These are phyloP conservation scores for Liolophura sinensis DNA, from an alignment of 1,140 invertebrate species.

Conservation along the genomic window DNA sequence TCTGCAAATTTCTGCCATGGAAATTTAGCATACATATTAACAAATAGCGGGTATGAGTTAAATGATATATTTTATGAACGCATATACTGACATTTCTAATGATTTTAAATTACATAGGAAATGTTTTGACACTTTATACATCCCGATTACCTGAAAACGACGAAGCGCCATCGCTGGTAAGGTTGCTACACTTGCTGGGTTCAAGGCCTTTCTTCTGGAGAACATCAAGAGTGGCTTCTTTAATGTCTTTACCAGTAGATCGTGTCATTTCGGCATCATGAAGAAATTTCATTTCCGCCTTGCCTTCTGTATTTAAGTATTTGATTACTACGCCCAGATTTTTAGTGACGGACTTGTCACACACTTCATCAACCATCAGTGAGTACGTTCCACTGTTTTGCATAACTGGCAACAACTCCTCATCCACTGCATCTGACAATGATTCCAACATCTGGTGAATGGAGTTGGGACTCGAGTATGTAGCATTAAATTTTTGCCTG, in stretches of 20 bases:
- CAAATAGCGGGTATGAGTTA: too few species aligned
- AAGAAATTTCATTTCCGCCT: conserved; percentile 6
- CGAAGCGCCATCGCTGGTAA: conserved; percentile 15
- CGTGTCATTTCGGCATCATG: conserved; percentile 9
- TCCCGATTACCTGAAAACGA: conserved; percentile 16
- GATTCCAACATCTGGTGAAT: conserved; percentile 9
- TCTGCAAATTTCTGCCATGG: too few species aligned
- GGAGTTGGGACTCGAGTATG: conserved; percentile 15
- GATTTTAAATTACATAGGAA: too few species aligned
- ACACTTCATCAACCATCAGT: conserved; percentile 18
- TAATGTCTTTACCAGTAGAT: conserved; percentile 9
- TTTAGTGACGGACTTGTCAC: conserved; percentile 11
- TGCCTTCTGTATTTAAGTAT: conserved; percentile 9
- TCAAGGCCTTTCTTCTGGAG: conserved; percentile 1
- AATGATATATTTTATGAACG: too few species aligned
- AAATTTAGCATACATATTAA: too few species aligned
- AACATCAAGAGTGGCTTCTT: not conserved
- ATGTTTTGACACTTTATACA: conserved; percentile 1
- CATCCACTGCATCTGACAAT: conserved; percentile 4
- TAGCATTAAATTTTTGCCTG: conserved; percentile 11
- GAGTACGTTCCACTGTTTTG: conserved; percentile 10
- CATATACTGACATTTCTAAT: too few species aligned
- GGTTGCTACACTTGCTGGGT: conserved; percentile 6
- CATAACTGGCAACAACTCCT: conserved; percentile 1
- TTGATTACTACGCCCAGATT: conserved; percentile 10